Base-by-base conservation (phyloP, 2,888 invertebrate species). In the Petrophora chlorosata region DNA sequence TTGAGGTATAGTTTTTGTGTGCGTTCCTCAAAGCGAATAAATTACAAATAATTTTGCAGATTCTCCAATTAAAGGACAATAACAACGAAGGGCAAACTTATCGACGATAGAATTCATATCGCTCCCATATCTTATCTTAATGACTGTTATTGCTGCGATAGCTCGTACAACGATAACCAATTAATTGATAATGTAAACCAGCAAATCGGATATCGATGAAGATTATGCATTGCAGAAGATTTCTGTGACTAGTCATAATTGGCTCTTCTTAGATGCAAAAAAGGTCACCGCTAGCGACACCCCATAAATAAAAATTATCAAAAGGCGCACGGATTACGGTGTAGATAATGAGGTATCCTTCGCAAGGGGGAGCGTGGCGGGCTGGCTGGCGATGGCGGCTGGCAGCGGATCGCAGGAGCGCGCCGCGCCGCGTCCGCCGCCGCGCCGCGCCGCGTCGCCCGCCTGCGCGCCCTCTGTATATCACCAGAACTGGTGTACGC, bases 331-430 rank as follows among this genome's bases (percentile, higher is more conserved):
- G 85, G 86, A 88, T 88, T 86, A 87, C 81, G 81, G 80, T 78
- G 74, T 83, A 82, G 88, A 88, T 88, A 89, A 87, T 88, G 86
- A 89, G 87, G 86, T 85, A 85, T 88, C 84, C 81, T 83, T 81
- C 64, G 77, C 76, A 73, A 74, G 83, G 84, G 84, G 85, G 44
- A 39, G 34, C 29, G 33, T 13, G 40, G 29, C 34, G n/a, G 3
- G 3, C 25, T n/a, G n/a, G n/a, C n/a, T n/a, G n/a, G n/a, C n/a
- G n/a, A n/a, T n/a, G n/a, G n/a, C n/a, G n/a, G n/a, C n/a, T n/a
- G n/a, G 26, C 33, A 40, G 25, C 70, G 70, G 7, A 10, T 70
- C 63, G 61, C 51, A 68, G 79, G 69, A 68, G 64, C 66, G 62
- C 55, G 76, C 64, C n/a, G 79, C 68, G 69, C 65, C 66, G 62